A percentile compares a stretch with the other conserved stretches of the same genome.
Evolutionary conservation across 2,113 vertebrate genomes (phyloP).

Genomic region (Emydocephalus ijimae): DNA sequence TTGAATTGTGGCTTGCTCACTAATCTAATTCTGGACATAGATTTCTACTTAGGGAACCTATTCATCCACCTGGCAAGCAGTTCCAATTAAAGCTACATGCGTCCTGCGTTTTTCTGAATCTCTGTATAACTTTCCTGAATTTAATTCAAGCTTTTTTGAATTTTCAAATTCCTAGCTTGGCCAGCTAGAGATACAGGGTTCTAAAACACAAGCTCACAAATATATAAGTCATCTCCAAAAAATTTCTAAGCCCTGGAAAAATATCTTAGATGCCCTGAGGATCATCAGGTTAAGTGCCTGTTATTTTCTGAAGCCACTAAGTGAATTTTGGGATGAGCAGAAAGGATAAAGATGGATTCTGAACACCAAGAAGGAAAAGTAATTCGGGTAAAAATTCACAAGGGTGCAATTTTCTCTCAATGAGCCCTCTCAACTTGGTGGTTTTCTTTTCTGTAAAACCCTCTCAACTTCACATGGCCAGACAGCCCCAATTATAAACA

Average conservation of each 20-base stretch:
- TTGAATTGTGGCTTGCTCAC: not conserved
- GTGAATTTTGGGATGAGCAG: not conserved
- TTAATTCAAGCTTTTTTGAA: no score
- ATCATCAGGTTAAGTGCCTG: not conserved
- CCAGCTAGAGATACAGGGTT: not conserved
- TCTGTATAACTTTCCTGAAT: not conserved
- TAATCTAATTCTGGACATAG: not conserved
- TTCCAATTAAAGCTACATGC: not conserved
- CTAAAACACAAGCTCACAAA: not conserved
- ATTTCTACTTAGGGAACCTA: not conserved
- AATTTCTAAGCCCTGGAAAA: no score
- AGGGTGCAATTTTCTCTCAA: not conserved
- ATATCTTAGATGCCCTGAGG: not conserved
- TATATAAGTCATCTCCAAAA: not conserved
- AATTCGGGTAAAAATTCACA: constrained; percentile 3
- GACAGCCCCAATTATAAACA: not conserved
- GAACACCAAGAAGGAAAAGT: rapidly evolving
- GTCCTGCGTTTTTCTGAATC: not conserved
- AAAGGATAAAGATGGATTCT: not conserved
- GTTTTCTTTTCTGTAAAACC: not conserved
- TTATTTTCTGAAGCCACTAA: not conserved
- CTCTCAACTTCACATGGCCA: not conserved
- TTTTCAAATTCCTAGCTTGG: not conserved
- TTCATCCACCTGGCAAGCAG: not conserved
- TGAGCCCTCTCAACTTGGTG: not conserved